Base-by-base conservation (phyloP, 2,797 vertebrate genomes). In the Tokudaia tokunoshimensis region DNA sequence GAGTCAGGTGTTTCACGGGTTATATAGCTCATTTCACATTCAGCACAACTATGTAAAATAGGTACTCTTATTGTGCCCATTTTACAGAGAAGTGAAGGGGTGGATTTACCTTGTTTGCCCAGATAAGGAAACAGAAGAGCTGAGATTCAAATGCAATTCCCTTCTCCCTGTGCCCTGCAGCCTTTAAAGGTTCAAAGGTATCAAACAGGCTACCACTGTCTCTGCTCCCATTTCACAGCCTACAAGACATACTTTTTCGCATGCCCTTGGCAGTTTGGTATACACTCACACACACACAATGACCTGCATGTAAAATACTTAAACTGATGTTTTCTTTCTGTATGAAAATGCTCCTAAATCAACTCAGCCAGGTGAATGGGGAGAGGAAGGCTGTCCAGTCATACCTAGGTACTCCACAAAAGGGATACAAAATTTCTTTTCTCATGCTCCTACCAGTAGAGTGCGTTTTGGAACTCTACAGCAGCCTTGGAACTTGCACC, bases 131-230 rank as follows among this genome's bases (percentile, higher is more conserved):
- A 19, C 22, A 61, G 50, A 84, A 55, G 70, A 95, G 15, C 52
- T 70, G n/a, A 47, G n/a, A 94, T 81, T 93, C 91, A 78, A 97
- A 97, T 93, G 44, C 92, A 78, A 10, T 22, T 55, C 24, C 61
- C 59, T 92, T 89, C 81, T 89, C 31, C 10, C 41, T 94, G 34
- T 52, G 79, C 75, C 37, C 4, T 74, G 65, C 41, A 94, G 76
- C 83, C 83, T 97, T 57, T 44, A 59, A 95, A 84, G 19, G 44
- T 97, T 57, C 52, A 59, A 95, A 84, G 19, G 44, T 85, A 44
- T 88, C 88, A 81, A 92, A 83, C 13, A 55, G 90, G 59, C 65
- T 75, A 44, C 67, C 79, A 89, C 89, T 75, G 91, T 76, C 65
- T 80, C 61, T 74, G 70, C 83, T 96, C 91, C n/a, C 59, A 75